Evolutionary conservation across 2,113 vertebrate species (phyloP).

Genomic region (Alligator mississippiensis): DNA sequence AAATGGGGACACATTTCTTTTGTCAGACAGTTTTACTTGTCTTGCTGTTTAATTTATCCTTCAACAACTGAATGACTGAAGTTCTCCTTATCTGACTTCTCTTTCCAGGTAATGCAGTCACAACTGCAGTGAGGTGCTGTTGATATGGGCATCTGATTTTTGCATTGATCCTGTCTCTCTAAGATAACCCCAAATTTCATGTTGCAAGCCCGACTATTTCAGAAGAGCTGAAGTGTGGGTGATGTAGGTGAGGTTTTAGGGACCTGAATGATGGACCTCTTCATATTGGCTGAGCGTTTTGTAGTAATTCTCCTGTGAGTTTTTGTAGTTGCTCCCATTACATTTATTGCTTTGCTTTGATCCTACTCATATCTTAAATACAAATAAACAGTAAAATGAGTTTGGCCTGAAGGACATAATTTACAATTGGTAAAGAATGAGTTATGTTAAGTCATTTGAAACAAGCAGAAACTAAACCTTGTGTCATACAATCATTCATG

Average conservation of each 20-base stretch:
- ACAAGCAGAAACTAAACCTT: not conserved
- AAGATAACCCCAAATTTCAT: not conserved
- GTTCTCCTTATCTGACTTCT: not conserved
- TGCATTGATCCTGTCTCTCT: not conserved
- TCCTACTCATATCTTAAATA: not conserved
- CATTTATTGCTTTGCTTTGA: not conserved
- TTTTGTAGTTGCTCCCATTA: not conserved
- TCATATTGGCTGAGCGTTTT: not conserved
- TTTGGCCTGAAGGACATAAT: not conserved
- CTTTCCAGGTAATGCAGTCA: not conserved
- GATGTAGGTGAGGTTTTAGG: not conserved
- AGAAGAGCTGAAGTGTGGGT: not conserved
- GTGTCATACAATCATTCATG: not conserved
- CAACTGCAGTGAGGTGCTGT: not conserved
- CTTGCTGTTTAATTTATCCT: not conserved
- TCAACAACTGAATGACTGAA: not conserved
- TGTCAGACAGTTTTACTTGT: not conserved
- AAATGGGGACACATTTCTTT: not conserved
- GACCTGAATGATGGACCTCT: not conserved
- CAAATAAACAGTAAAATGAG: not conserved
- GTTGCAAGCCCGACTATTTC: not conserved
- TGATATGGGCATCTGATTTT: not conserved
- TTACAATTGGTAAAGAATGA: too few species aligned
- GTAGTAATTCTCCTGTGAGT: not conserved
- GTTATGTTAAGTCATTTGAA: not conserved